A percentile compares a stretch with the other conserved stretches of the same genome.
Conservation (phyloP, 2,113 vertebrate genomes). For the Marcusenius ussheri region DNA sequence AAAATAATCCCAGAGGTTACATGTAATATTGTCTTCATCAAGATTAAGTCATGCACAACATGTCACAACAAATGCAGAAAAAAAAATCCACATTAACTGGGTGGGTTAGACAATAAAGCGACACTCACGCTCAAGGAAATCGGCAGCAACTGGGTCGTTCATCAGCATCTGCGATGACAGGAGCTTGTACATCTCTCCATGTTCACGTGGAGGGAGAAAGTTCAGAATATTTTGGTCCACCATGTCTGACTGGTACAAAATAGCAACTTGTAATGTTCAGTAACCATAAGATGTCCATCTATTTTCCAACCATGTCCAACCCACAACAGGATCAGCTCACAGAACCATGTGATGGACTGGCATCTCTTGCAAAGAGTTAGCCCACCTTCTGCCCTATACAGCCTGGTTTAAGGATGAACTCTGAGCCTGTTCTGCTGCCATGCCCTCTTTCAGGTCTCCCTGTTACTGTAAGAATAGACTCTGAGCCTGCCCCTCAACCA, state of each 20-base stretch:
- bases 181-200: constrained; percentile 75
- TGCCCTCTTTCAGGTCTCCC: background rate
- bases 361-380: background rate
- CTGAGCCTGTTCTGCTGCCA: background rate
- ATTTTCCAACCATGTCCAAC: background rate
- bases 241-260: constrained; percentile 84
- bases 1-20: background rate
- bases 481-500: background rate
- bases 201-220: constrained; percentile 84
- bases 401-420: background rate
- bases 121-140: constrained; percentile 73
- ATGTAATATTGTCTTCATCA: background rate
- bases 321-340: background rate
- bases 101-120: background rate
- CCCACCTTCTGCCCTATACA: background rate
- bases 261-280: constrained; percentile 45
- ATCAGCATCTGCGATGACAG: constrained; percentile 72
- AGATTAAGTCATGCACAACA: background rate
- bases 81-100: background rate
- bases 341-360: background rate
- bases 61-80: background rate
- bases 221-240: constrained; percentile 88
- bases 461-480: background rate
- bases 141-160: constrained; percentile 62
- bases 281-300: background rate